phyloP scores from a whole-genome alignment of 2,797 vertebrate genomes.

The Anabacerthia variegaticeps region DNA sequence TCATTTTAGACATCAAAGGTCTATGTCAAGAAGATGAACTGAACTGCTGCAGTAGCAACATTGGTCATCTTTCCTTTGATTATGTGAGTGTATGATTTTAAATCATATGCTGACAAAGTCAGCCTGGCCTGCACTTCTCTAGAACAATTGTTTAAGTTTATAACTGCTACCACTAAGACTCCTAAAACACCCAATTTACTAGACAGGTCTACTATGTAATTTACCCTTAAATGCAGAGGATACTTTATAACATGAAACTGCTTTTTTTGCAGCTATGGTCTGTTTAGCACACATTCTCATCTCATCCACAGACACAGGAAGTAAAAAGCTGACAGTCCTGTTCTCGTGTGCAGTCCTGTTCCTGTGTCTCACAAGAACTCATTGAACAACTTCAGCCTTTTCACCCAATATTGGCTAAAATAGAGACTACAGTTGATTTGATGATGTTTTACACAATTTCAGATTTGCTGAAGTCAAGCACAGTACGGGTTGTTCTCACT shows the following conservation, averaged over 20 bases:
- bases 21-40: background rate
- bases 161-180: background rate
- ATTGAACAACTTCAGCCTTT: background rate
- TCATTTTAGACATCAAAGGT: background rate
- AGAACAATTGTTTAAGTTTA: background rate
- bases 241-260: background rate
- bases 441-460: background rate
- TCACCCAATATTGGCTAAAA: background rate
- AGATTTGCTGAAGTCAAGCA: background rate
- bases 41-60: background rate
- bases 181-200: background rate
- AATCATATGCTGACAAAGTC: background rate
- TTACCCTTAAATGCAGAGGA: background rate
- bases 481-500: background rate
- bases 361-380: background rate
- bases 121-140: background rate
- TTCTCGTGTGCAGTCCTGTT: background rate
- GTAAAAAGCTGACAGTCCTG: background rate
- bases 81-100: rapidly evolving
- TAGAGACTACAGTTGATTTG: background rate
- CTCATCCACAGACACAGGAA: background rate
- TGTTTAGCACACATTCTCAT: background rate
- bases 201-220: background rate
- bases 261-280: background rate
- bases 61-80: background rate